phyloP scores from a whole-genome alignment of 2,797 vertebrate genomes.

The Enteromius anoplus region DNA sequence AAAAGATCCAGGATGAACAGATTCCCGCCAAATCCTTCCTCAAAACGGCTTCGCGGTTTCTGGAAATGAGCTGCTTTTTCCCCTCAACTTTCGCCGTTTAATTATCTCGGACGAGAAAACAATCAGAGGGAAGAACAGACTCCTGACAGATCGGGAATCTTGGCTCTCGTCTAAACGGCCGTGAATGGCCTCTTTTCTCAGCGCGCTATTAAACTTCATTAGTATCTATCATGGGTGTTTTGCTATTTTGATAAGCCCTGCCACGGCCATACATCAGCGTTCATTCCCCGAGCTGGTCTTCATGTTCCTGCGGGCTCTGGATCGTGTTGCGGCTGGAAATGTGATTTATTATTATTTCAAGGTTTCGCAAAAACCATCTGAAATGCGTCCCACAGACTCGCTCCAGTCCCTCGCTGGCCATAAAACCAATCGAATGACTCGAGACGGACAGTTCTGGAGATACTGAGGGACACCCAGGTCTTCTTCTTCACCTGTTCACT shows the following conservation, averaged over 20 bases:
- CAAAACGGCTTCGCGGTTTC: background rate
- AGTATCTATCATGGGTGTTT: constrained; percentile 59
- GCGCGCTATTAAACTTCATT: constrained; percentile 63
- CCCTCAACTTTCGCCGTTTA: constrained; percentile 71
- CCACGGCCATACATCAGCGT: constrained; percentile 65
- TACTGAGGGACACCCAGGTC: background rate
- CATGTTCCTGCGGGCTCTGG: background rate
- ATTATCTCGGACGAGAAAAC: constrained; percentile 70
- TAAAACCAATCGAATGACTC: constrained; percentile 30
- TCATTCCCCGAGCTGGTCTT: constrained; percentile 22
- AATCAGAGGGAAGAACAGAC: constrained; percentile 60
- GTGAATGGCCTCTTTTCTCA: constrained; percentile 56
- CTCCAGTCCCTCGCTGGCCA: background rate
- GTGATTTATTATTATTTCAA: background rate
- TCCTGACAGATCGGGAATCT: constrained; percentile 60
- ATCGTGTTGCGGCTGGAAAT: background rate
- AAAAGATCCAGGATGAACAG: constrained; percentile 23
- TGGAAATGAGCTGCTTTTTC: constrained; percentile 64
- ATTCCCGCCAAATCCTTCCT: background rate
- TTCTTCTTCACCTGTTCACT: constrained; percentile 8
- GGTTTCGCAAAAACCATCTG: background rate
- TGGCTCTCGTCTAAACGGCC: constrained; percentile 50
- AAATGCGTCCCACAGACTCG: background rate
- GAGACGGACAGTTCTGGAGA: constrained; percentile 10
- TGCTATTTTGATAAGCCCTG: constrained; percentile 67